phyloP scores from a whole-genome alignment of 2,888 invertebrate genomes.

The Serripes groenlandicus region DNA sequence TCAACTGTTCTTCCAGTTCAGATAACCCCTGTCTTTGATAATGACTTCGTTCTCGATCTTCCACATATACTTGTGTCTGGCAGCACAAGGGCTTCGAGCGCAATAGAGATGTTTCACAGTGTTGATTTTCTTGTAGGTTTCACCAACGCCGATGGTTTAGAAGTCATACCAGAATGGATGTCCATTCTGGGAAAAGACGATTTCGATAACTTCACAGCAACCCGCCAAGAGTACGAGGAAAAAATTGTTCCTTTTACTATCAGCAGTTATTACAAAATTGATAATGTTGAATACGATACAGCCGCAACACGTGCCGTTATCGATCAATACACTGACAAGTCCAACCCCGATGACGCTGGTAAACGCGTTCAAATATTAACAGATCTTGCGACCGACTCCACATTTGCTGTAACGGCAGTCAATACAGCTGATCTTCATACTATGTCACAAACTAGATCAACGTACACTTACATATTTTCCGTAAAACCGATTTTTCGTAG shows the following conservation, averaged over 20 bases:
- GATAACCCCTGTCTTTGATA: constrained; percentile 26
- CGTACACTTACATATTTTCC: background rate
- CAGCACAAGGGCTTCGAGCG: background rate
- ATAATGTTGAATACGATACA: background rate
- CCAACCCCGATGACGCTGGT: constrained; percentile 22
- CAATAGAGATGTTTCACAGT: constrained; percentile 17
- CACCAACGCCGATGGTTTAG: constrained; percentile 19
- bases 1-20: constrained; percentile 12
- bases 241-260: constrained; percentile 7
- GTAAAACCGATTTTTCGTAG: background rate
- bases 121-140: constrained; percentile 33
- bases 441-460: background rate
- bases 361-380: constrained; percentile 1
- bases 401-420: background rate
- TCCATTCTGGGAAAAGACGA: constrained; percentile 27
- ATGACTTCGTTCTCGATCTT: constrained; percentile 26
- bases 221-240: constrained; percentile 16
- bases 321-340: constrained; percentile 40
- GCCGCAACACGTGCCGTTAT: constrained; percentile 9
- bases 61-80: constrained; percentile 3
- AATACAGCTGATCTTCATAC: constrained; percentile 20
- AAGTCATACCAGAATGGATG: background rate
- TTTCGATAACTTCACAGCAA: constrained; percentile 13
- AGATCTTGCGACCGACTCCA: constrained; percentile 14
- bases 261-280: background rate